A percentile compares a stretch with the other conserved stretches of the same genome.
phyloP scores from a whole-genome alignment of 2,888 invertebrate genomes.

The Leptinotarsa tumamoca region DNA sequence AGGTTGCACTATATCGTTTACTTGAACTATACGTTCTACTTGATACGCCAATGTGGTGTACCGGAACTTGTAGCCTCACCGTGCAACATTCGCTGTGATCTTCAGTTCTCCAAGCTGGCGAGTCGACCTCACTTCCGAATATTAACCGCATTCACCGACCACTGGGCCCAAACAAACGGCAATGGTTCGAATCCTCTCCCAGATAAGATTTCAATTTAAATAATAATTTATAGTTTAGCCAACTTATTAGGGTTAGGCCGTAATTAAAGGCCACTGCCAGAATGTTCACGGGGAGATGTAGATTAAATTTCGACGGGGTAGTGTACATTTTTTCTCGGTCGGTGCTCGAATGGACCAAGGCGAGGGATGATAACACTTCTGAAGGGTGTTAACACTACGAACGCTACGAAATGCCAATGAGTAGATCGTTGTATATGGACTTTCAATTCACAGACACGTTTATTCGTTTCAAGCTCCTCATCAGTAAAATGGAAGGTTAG shows the following conservation, averaged over 20 bases:
- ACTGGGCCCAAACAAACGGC: conserved; percentile 49
- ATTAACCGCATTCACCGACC: conserved; percentile 53
- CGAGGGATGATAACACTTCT: conserved; percentile 6
- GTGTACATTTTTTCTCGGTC: conserved; percentile 13
- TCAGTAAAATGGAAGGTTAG: too few species aligned
- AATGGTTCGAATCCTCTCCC: conserved; percentile 55
- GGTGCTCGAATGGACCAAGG: conserved; percentile 3
- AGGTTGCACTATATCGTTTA: too few species aligned
- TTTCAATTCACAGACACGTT: too few species aligned
- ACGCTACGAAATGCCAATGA: neutral
- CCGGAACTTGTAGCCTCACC: conserved; percentile 47
- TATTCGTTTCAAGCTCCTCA: too few species aligned
- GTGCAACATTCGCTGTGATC: conserved; percentile 36
- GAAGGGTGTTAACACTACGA: conserved; percentile 3
- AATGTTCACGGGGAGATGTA: conserved; percentile 30
- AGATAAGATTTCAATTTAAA: conserved; percentile 63
- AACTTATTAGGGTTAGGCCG: conserved; percentile 38
- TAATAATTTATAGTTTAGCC: conserved; percentile 53
- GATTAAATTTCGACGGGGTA: conserved; percentile 25
- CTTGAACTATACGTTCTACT: neutral
- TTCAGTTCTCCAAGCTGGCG: conserved; percentile 29
- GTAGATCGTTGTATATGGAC: too few species aligned
- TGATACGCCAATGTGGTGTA: conserved; percentile 38
- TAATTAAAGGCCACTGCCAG: conserved; percentile 32
- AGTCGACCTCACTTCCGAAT: conserved; percentile 45